Percentiles rank a stretch among this genome's conserved stretches.
phyloP scores from a whole-genome alignment of 2,113 vertebrate genomes.

The Sphaerodactylus townsendi region DNA sequence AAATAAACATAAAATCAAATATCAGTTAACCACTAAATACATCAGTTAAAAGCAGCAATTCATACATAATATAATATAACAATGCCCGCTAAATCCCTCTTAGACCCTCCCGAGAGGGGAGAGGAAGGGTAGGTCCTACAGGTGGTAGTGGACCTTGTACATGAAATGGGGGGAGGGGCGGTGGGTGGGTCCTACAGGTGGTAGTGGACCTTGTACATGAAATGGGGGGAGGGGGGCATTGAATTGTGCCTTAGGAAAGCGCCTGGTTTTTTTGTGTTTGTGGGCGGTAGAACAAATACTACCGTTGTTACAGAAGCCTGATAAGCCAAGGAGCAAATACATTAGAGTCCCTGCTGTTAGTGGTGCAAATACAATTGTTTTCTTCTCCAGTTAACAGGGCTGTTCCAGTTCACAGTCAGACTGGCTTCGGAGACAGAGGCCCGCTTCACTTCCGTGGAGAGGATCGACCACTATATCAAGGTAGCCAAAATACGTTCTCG shows the following conservation, averaged over 20 bases:
- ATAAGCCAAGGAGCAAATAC: not conserved
- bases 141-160: no score
- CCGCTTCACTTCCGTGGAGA: constrained; percentile 92
- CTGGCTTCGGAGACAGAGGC: constrained; percentile 93
- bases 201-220: no score
- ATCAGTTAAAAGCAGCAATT: no score
- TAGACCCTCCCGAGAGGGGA: no score
- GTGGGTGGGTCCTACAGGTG: no score
- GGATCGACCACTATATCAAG: constrained; percentile 92
- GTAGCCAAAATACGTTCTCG: constrained; percentile 63
- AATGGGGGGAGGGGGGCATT: no score
- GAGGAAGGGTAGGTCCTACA: no score
- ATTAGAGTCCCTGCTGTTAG: not conserved
- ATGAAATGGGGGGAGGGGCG: no score
- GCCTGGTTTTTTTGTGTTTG: not conserved
- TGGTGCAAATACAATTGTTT: constrained; percentile 23
- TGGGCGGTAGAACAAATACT: not conserved
- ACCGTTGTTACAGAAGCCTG: not conserved
- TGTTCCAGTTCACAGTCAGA: constrained; percentile 95
- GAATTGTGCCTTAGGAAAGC: not conserved
- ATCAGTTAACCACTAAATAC: no score
- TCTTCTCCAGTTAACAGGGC: constrained; percentile 82
- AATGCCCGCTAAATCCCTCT: no score
- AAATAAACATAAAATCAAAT: no score
- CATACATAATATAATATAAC: no score